These are phyloP conservation scores for Acestrorhynchus altus DNA, from an alignment of 2,797 vertebrate genomes.

Conservation along the genomic window DNA sequence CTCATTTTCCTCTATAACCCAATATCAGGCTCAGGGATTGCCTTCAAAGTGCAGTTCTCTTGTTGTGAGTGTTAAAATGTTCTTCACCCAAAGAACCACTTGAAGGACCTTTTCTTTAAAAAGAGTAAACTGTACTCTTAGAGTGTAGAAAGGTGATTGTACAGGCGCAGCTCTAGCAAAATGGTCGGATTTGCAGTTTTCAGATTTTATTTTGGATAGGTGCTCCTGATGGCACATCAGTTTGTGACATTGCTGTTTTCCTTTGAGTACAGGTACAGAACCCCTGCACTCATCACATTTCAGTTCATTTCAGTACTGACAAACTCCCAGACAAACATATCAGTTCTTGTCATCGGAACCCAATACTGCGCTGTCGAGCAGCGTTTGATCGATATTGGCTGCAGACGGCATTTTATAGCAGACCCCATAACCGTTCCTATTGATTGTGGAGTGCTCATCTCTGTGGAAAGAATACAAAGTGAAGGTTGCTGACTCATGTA, in stretches of 20 bases:
- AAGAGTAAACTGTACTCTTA: too few species aligned
- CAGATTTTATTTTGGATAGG: conserved; percentile 12
- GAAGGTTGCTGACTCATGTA: conserved; percentile 20
- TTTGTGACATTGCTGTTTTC: conserved; percentile 9
- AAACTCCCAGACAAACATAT: conserved; percentile 39
- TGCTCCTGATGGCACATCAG: conserved; percentile 12
- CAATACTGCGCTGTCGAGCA: conserved; percentile 39
- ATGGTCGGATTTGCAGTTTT: not conserved
- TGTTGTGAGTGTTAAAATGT: too few species aligned
- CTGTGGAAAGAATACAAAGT: conserved; percentile 32
- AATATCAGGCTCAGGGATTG: too few species aligned
- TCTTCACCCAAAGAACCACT: too few species aligned
- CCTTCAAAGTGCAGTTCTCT: too few species aligned
- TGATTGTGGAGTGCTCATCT: conserved; percentile 28
- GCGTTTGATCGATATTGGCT: conserved; percentile 41
- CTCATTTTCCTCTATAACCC: too few species aligned
- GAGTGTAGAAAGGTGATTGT: not conserved
- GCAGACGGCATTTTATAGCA: conserved; percentile 40
- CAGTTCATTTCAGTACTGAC: conserved; percentile 25
- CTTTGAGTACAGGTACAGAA: conserved; percentile 26
- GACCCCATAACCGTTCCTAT: conserved; percentile 39
- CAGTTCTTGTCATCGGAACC: conserved; percentile 34
- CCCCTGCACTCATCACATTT: conserved; percentile 4
- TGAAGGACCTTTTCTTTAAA: too few species aligned
- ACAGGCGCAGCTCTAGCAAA: not conserved